Percentiles rank a stretch among this genome's conserved stretches.
phyloP scores from a whole-genome alignment of 2,888 invertebrate genomes.

The Ditula angustiorana region DNA sequence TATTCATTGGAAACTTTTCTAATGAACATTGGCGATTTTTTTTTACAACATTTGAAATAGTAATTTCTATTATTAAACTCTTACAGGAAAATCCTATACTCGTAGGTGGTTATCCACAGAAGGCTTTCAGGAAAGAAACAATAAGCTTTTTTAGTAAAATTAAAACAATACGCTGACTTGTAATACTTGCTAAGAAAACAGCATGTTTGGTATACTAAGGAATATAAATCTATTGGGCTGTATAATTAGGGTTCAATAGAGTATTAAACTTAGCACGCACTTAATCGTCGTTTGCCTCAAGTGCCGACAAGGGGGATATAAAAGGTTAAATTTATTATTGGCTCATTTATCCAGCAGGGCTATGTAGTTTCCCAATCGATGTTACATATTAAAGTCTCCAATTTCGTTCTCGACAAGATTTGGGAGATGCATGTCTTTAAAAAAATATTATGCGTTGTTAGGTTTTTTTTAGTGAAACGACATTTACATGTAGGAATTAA shows the following conservation, averaged over 20 bases:
- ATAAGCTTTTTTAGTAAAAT: not conserved
- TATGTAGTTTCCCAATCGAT: not conserved
- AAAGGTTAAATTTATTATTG: slow-evolving; percentile 25
- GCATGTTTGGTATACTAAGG: not conserved
- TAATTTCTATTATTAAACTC: too few relatives aligned
- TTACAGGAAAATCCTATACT: too few relatives aligned
- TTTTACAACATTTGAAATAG: too few relatives aligned
- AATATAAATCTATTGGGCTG: slow-evolving; percentile 4
- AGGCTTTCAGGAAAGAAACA: too few relatives aligned
- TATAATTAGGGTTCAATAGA: slow-evolving; percentile 19
- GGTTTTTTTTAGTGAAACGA: too few relatives aligned
- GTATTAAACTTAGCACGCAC: slow-evolving; percentile 21
- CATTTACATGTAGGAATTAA: too few relatives aligned
- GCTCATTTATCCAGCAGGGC: not conserved
- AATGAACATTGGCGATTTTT: too few relatives aligned
- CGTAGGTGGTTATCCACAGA: too few relatives aligned
- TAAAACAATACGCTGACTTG: not conserved
- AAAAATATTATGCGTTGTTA: too few relatives aligned
- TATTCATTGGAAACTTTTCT: too few relatives aligned
- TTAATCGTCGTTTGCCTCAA: slow-evolving; percentile 20
- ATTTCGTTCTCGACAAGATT: not conserved
- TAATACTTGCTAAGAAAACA: not conserved
- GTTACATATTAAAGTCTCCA: not conserved
- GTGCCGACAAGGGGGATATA: slow-evolving; percentile 23
- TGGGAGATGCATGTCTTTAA: not conserved